These are phyloP conservation scores for Ceratosolen solmsi DNA, from an alignment of 1,140 invertebrate genomes.

Conservation along the genomic window DNA sequence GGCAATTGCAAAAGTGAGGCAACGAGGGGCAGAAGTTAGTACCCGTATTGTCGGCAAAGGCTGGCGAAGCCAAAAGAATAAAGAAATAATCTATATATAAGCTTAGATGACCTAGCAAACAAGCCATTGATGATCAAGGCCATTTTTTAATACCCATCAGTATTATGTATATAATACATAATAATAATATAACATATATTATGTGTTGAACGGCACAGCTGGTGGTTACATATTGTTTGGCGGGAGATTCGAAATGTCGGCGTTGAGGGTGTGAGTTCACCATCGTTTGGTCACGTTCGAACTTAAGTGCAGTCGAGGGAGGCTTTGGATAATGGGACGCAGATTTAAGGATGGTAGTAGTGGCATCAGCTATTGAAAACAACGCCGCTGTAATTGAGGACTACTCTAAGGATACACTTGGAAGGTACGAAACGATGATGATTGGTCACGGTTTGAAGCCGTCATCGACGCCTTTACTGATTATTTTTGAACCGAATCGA, in stretches of 20 bases:
- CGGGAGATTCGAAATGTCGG: background rate
- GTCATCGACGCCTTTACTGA: too few relatives aligned
- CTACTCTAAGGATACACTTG: constrained; percentile 68
- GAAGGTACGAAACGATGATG: constrained; percentile 61
- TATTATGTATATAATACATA: too few relatives aligned
- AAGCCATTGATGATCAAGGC: constrained; percentile 11
- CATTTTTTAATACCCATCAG: background rate
- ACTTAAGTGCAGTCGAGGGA: background rate
- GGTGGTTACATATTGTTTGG: too few relatives aligned
- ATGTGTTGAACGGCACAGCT: too few relatives aligned
- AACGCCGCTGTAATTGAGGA: constrained; percentile 65
- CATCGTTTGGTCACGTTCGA: too few relatives aligned
- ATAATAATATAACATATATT: too few relatives aligned
- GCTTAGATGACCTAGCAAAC: background rate
- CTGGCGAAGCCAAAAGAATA: background rate
- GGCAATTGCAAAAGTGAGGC: constrained; percentile 33
- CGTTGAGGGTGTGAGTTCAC: too few relatives aligned
- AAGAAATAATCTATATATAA: background rate
- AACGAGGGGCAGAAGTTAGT: background rate
- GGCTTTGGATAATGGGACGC: constrained; percentile 22
- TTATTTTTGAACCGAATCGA: too few relatives aligned
- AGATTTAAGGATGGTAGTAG: constrained; percentile 66
- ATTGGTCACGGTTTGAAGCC: background rate
- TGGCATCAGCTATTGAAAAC: constrained; percentile 57
- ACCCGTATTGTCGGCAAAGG: too few relatives aligned